Evolutionary conservation across 2,797 vertebrate genomes (phyloP), one percentile per base, ranked within the genome.

Genomic region (Iguana delicatissima): DNA sequence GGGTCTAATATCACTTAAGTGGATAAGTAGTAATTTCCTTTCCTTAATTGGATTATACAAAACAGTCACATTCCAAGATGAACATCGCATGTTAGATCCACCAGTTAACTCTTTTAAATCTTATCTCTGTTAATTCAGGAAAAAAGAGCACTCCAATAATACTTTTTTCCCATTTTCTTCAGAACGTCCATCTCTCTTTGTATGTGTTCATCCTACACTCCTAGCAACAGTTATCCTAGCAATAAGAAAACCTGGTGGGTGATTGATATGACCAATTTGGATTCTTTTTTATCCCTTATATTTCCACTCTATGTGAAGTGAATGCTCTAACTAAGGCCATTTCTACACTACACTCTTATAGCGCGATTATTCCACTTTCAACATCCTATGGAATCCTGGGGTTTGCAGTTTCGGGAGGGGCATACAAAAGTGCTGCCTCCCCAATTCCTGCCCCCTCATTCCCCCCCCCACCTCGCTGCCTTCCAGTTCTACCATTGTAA

Each of bases 1-100:
- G 80, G 32, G 42, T 5, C 67, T 90, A 85, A 6, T 88, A 93
- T 94, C 67, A 13, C 93, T 92, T 93, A 82, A 89, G 5, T 24
- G 79, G 83, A n/a, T 87, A 91, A 94, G 57, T 88, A 89, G 92
- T 84, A 18, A 87, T 93, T 93, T 94, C 84, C 72, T 92, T 32
- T 29, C 22, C 86, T 93, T 93, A 93, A 93, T 64, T 91, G 79
- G 46, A 92, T 92, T 91, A 94, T 90, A 94, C 89, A 92, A 80
- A 52, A 29, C 79, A 94, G 0, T 0, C 72, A 77, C 46, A 88
- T 67, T 86, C 59, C 52, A 4, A 2, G 35, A 64, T 50, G 62
- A 83, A 24, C 57, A 59, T 85, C 84, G 24, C 76, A 86, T 86
- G 89, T 73, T 92, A 83, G 62, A 14, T 67, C 91, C 80, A 82